Base-by-base conservation (phyloP, 1,140 invertebrate species). In the Drosophila aff. region DNA sequence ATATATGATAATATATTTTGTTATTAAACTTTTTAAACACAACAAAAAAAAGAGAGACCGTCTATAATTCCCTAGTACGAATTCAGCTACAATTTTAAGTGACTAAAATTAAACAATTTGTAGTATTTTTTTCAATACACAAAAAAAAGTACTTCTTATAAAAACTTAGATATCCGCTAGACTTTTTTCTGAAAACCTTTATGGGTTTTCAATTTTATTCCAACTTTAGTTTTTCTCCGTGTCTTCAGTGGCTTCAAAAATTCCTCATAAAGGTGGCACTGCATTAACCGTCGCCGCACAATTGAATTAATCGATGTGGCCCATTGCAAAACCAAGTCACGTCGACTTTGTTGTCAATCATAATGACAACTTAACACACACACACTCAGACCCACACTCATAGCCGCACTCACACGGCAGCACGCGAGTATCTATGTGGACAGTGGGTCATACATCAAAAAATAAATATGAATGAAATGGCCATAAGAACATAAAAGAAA, bases 301-400 rank as follows among this genome's bases (percentile, higher is more conserved):
- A 73, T 73, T 61, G 68, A 73, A 73, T 73, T 73, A 73, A 73
- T 73, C 71, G 71, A 60, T 60, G 41, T 41, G 38, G 44, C 55
- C 71, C 46, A 74, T 74, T 74, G 59, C 55, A 47, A 74, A 74
- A 74, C 31, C 71, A 61, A 73, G 71, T 71, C 71, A 74, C 71
- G 71, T 74, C 71, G 53, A 33, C 71, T 74, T 73, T 73, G 71
- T 74, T 74, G 71, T 74, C 71, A 74, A 74, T 74, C 71, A 74
- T 74, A 74, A 74, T 73, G 71, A 74, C 71, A 74, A 74, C 71
- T 74, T 74, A 74, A 74, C 71, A 47, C 69, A 73, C 53, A 74
- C 69, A 49, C 50, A 46, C 49, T 10, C 31, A 33, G 9, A 33
- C 2, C 13, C 38, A 18, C 36, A 33, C 23, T 57, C 44, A 4